Percentiles rank a stretch among this genome's conserved stretches.
phyloP scores from a whole-genome alignment of 2,113 vertebrate species.

The Pseudopipra pipra region DNA sequence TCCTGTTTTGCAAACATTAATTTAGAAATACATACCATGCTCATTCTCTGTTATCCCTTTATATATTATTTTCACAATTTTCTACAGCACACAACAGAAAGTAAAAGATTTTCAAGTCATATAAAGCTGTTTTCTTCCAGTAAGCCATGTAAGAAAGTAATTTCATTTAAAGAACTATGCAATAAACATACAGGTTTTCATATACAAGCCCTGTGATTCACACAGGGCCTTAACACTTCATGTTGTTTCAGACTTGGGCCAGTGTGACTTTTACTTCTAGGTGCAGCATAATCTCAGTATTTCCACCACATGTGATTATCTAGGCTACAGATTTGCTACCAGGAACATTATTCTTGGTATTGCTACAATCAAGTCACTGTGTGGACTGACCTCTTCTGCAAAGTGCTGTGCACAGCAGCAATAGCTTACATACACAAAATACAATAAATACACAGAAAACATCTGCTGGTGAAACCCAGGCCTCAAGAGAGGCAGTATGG shows the following conservation, averaged over 20 bases:
- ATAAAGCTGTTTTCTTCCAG: not conserved
- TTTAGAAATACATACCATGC: not conserved
- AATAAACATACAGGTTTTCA: not conserved
- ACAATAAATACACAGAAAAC: not conserved
- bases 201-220: not conserved
- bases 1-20: not conserved
- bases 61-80: not conserved
- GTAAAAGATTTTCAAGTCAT: not conserved
- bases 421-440: not conserved
- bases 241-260: not conserved
- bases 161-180: not conserved
- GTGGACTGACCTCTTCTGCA: not conserved
- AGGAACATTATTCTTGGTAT: not conserved
- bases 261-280: not conserved
- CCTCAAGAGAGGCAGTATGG: not conserved
- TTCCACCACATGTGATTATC: not conserved
- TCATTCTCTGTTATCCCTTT: not conserved
- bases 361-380: not conserved
- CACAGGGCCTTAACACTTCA: not conserved
- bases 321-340: not conserved
- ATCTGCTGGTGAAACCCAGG: not conserved
- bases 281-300: not conserved
- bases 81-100: not conserved
- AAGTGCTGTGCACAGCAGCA: not conserved
- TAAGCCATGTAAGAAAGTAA: not conserved